Evolutionary conservation across 2,888 invertebrate genomes (phyloP).

Genomic region (Exephanes ischioxanthus): DNA sequence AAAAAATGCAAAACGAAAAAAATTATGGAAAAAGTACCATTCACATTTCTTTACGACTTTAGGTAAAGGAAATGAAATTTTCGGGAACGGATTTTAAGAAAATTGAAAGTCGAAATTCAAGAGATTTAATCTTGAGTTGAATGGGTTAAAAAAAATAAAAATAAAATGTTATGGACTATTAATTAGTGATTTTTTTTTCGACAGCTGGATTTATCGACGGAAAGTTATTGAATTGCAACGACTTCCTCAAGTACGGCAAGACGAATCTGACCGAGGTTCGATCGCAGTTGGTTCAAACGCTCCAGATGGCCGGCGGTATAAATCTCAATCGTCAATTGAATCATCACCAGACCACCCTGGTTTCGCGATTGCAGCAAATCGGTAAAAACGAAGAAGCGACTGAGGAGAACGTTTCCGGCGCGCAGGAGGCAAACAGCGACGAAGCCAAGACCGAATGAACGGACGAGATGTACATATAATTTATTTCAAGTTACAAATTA

Average conservation of each 20-base stretch:
- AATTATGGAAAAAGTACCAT: no score
- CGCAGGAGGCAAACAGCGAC: conserved; percentile 41
- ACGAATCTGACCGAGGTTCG: conserved; percentile 89
- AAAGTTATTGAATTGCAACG: conserved; percentile 89
- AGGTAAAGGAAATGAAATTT: no score
- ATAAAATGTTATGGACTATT: not conserved
- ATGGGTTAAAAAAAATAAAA: not conserved
- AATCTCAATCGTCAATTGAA: conserved; percentile 89
- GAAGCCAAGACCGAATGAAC: conserved; percentile 59
- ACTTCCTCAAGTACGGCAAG: conserved; percentile 89
- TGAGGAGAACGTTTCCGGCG: conserved; percentile 24
- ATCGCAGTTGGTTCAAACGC: conserved; percentile 89
- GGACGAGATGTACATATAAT: conserved; percentile 73
- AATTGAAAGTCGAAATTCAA: not conserved
- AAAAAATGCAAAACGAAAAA: not conserved
- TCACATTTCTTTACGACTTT: no score
- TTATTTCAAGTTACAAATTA: conserved; percentile 79
- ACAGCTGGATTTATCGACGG: conserved; percentile 91
- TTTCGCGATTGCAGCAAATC: conserved; percentile 88
- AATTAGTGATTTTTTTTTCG: conserved; percentile 57
- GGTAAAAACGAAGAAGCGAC: conserved; percentile 73
- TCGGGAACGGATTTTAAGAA: no score
- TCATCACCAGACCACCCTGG: conserved; percentile 89
- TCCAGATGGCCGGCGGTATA: conserved; percentile 89
- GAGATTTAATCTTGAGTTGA: no score